Evolutionary conservation across 1,140 invertebrate genomes (phyloP).

Genomic region (Leptonema lineaticorne): DNA sequence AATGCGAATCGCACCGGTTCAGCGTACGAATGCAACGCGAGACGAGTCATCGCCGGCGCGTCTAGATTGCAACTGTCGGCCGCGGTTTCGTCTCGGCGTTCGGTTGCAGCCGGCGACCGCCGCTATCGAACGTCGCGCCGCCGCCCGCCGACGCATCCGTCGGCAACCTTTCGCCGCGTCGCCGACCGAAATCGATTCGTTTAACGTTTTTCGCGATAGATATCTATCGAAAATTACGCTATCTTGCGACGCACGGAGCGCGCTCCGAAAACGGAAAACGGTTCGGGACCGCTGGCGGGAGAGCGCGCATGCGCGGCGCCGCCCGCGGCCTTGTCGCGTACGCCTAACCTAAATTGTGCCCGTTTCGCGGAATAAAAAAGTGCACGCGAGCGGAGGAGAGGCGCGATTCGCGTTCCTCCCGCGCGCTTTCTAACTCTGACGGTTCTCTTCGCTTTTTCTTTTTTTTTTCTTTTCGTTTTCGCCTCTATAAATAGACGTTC

Average conservation of each 20-base stretch:
- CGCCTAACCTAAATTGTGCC: slow-evolving; percentile 10
- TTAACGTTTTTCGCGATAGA: background rate
- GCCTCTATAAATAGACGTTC: background rate
- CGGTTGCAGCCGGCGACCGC: background rate
- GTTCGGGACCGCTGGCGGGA: background rate
- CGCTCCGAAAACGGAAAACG: background rate
- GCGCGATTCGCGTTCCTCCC: background rate
- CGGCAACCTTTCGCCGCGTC: background rate
- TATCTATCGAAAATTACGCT: too few relatives aligned
- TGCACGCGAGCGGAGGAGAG: background rate
- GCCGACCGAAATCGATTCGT: background rate
- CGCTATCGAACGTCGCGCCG: background rate
- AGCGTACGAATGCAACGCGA: background rate
- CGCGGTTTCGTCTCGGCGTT: too few relatives aligned
- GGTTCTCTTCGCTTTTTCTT: background rate
- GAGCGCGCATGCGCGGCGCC: slow-evolving; percentile 3
- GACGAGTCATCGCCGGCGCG: background rate
- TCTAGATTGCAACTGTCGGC: background rate
- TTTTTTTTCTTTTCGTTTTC: background rate
- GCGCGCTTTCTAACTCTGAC: background rate
- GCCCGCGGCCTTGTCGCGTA: slow-evolving; percentile 10
- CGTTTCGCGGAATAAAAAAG: slow-evolving; percentile 16
- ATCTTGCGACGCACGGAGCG: too few relatives aligned
- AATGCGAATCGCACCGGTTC: background rate
- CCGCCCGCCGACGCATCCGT: background rate